A percentile compares a stretch with the other conserved stretches of the same genome.
Conservation (phyloP, 2,797 vertebrate species). For the Gobio occitaniae region DNA sequence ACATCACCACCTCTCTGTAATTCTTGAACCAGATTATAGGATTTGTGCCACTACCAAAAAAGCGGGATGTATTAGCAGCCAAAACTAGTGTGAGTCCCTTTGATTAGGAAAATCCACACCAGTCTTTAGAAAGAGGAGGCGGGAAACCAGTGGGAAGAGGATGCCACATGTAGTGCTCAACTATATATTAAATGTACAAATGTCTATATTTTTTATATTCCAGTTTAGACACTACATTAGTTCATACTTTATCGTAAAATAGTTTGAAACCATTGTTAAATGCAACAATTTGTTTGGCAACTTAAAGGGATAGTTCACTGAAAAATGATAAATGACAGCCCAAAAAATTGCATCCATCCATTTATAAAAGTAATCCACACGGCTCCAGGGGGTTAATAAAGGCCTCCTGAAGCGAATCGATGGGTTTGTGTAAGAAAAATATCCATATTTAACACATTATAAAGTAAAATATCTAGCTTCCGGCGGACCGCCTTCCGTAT, state of each 20-base stretch:
- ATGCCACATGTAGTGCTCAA: not conserved
- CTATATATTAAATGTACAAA: not conserved
- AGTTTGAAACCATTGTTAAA: not conserved
- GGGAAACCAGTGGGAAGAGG: not conserved
- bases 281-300: not conserved
- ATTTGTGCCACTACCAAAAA: slow-evolving; percentile 75
- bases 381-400: too few relatives aligned
- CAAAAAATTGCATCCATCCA: too few relatives aligned
- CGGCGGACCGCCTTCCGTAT: too few relatives aligned
- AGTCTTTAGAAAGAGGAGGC: not conserved
- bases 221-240: not conserved
- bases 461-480: too few relatives aligned
- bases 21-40: slow-evolving; percentile 77
- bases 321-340: too few relatives aligned
- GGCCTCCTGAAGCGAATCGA: too few relatives aligned
- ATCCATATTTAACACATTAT: too few relatives aligned
- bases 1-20: slow-evolving; percentile 77
- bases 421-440: too few relatives aligned
- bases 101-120: slow-evolving; percentile 27
- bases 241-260: not conserved
- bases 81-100: slow-evolving; percentile 49
- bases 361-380: too few relatives aligned
- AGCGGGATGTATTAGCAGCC: slow-evolving; percentile 51
- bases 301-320: not conserved
- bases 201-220: not conserved